Conservation (phyloP, 2,797 vertebrate genomes). For the Echiichthys vipera region DNA sequence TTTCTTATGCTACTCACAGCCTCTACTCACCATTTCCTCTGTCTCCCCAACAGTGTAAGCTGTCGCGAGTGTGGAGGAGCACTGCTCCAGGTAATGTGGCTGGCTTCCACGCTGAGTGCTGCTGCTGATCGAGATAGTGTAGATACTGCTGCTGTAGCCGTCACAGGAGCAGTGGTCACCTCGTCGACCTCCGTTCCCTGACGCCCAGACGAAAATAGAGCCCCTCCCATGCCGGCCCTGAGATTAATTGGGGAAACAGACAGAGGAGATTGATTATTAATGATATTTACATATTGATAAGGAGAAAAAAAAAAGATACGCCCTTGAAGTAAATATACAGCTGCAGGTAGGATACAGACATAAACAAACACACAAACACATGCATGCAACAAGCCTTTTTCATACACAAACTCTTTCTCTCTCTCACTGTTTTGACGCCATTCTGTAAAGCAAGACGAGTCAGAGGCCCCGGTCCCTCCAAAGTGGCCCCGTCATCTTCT, state of each 20-base stretch:
- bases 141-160: constrained; percentile 95
- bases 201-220: constrained; percentile 96
- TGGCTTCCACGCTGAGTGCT: constrained; percentile 85
- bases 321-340: constrained; percentile 52
- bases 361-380: constrained; percentile 40
- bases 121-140: constrained; percentile 95
- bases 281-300: constrained; percentile 49
- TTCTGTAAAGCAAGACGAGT: constrained; percentile 90
- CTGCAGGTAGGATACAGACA: constrained; percentile 24
- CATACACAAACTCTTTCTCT: neutral
- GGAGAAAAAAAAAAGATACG: constrained; percentile 18
- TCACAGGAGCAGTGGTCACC: constrained; percentile 97
- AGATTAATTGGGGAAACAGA: constrained; percentile 41
- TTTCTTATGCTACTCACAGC: neutral
- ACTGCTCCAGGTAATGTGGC: constrained; percentile 92
- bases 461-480: constrained; percentile 94
- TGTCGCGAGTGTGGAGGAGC: constrained; percentile 91
- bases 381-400: neutral
- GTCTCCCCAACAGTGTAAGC: constrained; percentile 90
- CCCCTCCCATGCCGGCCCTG: constrained; percentile 90
- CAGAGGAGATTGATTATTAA: constrained; percentile 46
- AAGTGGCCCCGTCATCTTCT: constrained; percentile 92
- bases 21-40: constrained; percentile 88
- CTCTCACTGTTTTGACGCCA: constrained; percentile 84
- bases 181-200: constrained; percentile 92